Percentiles rank a stretch among this genome's conserved stretches.
These are phyloP conservation scores for Patagioenas fasciata DNA, from an alignment of 2,113 vertebrate species.

Conservation along the genomic window DNA sequence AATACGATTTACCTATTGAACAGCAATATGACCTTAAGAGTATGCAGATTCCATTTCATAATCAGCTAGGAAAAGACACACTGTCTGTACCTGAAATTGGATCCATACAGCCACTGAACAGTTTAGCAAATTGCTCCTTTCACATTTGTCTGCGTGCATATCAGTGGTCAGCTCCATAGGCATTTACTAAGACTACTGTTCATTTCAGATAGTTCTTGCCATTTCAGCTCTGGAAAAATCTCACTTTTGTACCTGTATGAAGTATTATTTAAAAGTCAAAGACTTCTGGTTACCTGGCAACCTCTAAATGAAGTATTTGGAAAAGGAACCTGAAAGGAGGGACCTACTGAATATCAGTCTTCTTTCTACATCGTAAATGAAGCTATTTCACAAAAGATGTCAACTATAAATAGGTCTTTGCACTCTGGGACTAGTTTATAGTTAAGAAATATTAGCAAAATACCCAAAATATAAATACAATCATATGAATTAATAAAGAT, in stretches of 20 bases:
- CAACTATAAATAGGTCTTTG: conserved; percentile 31
- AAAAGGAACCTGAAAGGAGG: conserved; percentile 40
- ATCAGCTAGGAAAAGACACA: conserved; percentile 39
- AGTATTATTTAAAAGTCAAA: conserved; percentile 58
- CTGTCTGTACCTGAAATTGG: conserved; percentile 56
- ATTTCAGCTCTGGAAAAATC: conserved; percentile 32
- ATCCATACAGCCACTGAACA: conserved; percentile 38
- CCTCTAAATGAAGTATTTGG: conserved; percentile 52
- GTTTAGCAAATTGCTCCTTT: conserved; percentile 52
- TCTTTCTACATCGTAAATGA: conserved; percentile 39
- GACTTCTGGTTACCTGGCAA: conserved; percentile 73
- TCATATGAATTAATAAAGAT: conserved; percentile 36
- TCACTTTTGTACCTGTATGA: conserved; percentile 5
- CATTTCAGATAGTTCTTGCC: conserved; percentile 58
- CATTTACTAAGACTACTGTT: conserved; percentile 21
- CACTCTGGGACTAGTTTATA: not conserved
- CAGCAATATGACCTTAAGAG: not conserved
- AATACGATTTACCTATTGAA: not conserved
- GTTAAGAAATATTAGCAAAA: conserved; percentile 13
- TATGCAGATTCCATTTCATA: conserved; percentile 34
- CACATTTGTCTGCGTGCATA: not conserved
- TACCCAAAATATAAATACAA: not conserved
- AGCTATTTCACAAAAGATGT: not conserved
- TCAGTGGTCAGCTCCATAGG: conserved; percentile 17
- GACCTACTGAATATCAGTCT: not conserved